Base-by-base conservation (phyloP, 2,888 invertebrate genomes). In the Watsonalla cultraria region DNA sequence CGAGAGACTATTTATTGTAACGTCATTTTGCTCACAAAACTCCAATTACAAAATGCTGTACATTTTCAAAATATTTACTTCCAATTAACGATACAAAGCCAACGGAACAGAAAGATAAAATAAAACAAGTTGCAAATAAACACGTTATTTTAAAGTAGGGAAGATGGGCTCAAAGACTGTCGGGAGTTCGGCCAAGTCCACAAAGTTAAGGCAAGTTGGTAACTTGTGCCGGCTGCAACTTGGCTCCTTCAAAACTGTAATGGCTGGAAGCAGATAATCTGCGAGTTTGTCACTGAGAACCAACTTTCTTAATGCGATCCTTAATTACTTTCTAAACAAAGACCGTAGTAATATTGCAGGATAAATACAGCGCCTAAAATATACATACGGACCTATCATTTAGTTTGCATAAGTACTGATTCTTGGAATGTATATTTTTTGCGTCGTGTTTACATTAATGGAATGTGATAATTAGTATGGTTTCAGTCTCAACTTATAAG, bases 261-360 rank as follows among this genome's bases (percentile, higher is more conserved):
- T 83, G 75, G 77, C 70, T 80, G 68, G 68, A 75, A 81, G 79
- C 68, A 81, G 81, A 84, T 84, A 83, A 85, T 84, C 84, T 82
- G 64, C 72, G 80, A 84, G 79, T 84, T 85, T 82, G 81, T 77
- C 76, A 75, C 72, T 76, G 68, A 66, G 64, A 71, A 66, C 72
- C 70, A 83, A 84, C 76, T 85, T 76, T 54, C 56, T 72, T 81
- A 77, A 82, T 74, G 72, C 71, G 72, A 82, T 80, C 74, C 68
- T 57, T 77, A 80, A 82, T 82, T 78, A 82, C 74, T 77, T 80
- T 73, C 62, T 57, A 56, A 70, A 73, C 66, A 65, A 24, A 64
- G 64, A 68, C 75, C 66, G 62, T 68, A 64, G 72, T 68, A 70
- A 62, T 51, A 51, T 60, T 57, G 56, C 62, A 56, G 51, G 57